Evolutionary conservation across 64 coral and sea anemone genomes (phyloP), one percentile per base, ranked within the genome.

Genomic region (Hydrozoanthus tunicans): DNA sequence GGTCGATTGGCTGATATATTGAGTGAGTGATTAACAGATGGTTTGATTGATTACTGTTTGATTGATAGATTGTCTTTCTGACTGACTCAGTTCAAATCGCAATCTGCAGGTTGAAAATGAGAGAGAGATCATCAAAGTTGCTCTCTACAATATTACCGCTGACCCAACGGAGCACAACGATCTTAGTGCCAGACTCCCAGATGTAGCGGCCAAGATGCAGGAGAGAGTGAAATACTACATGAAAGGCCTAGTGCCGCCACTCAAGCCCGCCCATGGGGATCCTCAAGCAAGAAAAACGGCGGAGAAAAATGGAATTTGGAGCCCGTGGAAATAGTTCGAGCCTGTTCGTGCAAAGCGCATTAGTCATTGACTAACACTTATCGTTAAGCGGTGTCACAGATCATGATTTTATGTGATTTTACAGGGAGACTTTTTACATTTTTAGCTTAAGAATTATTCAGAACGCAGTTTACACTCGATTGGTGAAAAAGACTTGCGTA

Each of bases 101-200:
- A 27, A 3, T 8, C 32, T 27, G 5, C 6, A 73, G 70, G 8
- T n/a, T 27, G 7, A 73, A 73, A 7, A 24, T 9, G 24, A 10
- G n/a, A 73, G 70, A 73, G 70, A 73, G 11, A 73, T 4, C 4
- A 32, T 73, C 70, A 73, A 73, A 73, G 70, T 73, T 73, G 70
- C 70, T 25, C 70, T 73, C 10, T 73, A 73, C 43, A 73, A 73
- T 9, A 73, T 73, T 7, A 73, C 25, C 70, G 70, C 70, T 73
- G 70, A 73, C 23, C 70, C 70, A 73, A 73, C 70, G 2, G 70
- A 73, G 25, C 70, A 73, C 24, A 27, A 73, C 70, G 70, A 73
- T 73, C 70, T 73, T 73, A 73, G 70, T 73, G 20, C 70, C 70
- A 51, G 27, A 9, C 7, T 73, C 2, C 70, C 70, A 73, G 70